Base-by-base conservation (phyloP, 2,113 vertebrate genomes). In the Notarius lentiginosus region DNA sequence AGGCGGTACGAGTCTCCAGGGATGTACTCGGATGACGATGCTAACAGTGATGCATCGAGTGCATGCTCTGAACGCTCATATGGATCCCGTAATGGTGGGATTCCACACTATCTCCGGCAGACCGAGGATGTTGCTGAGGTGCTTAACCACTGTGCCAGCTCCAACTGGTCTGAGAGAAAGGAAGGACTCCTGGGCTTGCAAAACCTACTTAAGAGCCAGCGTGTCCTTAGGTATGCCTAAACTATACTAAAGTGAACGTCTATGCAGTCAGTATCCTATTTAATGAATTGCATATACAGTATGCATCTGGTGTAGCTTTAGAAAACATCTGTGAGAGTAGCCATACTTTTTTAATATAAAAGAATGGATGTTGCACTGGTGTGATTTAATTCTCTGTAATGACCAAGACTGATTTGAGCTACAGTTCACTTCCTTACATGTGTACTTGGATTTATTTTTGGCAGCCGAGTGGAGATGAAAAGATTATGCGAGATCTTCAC, bases 401-500 rank as follows among this genome's bases (percentile, higher is more conserved):
- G 41, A 41, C 41, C 41, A 41, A 41, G 41, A 41, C 41, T 41
- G 41, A 41, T 41, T 41, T 41, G 41, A 41, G 41, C 27, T 55
- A 30, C 30, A 55, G 8, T 47, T 20, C 8, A 15, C n/a, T n/a
- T 2, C 22, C 6, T 8, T 79, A 15, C 70, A 5, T 88, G 0
- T 72, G 63, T 70, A 1, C 82, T 27, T 82, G 58, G 88, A 73
- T 55, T 11, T 58, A 51, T 85, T 87, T 87, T 87, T 87, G 93
- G 79, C 89, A 99, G 98, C 93, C 98, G 98, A 88, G 98, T 99
- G 17, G 98, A 99, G 90, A 93, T 99, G 92, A 99, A 99, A 95
- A 96, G 98, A 85, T 94, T 99, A 0, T 99, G 98, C 94, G 98
- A 99, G 93, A 99, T 99, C 93, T 99, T 99, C 96, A 99, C 97